Percentiles rank a stretch among this genome's conserved stretches.
These are phyloP conservation scores for Enteromius treurensis DNA, from an alignment of 2,797 vertebrate species.

Conservation along the genomic window DNA sequence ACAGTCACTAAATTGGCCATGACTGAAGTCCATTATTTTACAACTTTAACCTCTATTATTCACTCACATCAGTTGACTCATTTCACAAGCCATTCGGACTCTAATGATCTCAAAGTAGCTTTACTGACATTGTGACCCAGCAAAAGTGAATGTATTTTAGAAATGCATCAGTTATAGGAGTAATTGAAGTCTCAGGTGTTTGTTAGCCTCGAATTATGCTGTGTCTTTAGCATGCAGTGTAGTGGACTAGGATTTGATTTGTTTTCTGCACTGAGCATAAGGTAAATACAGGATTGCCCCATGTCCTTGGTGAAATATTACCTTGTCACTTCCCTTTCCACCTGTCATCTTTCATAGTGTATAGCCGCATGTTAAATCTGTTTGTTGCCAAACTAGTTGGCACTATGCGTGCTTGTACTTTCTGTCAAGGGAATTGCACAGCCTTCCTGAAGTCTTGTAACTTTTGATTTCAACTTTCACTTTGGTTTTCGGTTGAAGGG, in stretches of 20 bases:
- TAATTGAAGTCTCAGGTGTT: background rate
- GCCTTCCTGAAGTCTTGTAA: slow-evolving; percentile 35
- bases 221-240: background rate
- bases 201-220: background rate
- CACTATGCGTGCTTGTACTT: slow-evolving; percentile 62
- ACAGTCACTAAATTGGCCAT: slow-evolving; percentile 10
- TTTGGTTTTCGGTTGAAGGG: slow-evolving; percentile 19
- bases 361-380: slow-evolving; percentile 62
- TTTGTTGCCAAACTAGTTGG: slow-evolving; percentile 64
- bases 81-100: background rate
- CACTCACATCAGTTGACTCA: slow-evolving; percentile 8
- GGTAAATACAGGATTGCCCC: slow-evolving; percentile 52
- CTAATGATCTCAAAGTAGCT: slow-evolving; percentile 18
- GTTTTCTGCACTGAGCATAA: too few species aligned
- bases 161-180: slow-evolving; percentile 9
- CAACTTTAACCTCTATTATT: slow-evolving; percentile 35
- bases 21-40: slow-evolving; percentile 25
- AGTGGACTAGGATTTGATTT: too few species aligned
- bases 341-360: slow-evolving; percentile 72
- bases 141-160: background rate
- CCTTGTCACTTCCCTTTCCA: slow-evolving; percentile 72
- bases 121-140: slow-evolving; percentile 4
- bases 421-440: slow-evolving; percentile 45
- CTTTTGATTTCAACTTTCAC: slow-evolving; percentile 40
- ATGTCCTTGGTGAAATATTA: slow-evolving; percentile 71